Conservation (phyloP, 1,140 invertebrate genomes). For the Drosophila cardini region DNA sequence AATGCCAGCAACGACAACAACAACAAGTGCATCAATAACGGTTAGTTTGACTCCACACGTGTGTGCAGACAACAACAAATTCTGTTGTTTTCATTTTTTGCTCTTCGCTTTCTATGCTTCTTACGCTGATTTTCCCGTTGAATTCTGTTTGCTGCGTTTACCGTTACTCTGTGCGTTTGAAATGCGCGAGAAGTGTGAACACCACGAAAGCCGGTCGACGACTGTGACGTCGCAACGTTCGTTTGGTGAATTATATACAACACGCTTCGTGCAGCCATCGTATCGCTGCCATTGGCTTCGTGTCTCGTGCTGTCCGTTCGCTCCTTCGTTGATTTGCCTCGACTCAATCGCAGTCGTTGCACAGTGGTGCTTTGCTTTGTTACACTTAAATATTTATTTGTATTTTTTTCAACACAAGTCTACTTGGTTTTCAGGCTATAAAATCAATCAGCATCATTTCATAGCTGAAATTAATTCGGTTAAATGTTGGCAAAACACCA, state of each 20-base stretch:
- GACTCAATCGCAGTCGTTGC: slow-evolving; percentile 7
- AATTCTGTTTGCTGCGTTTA: neutral
- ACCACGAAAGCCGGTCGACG: slow-evolving; percentile 70
- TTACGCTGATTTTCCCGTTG: slow-evolving; percentile 44
- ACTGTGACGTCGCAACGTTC: slow-evolving; percentile 53
- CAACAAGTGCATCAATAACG: slow-evolving; percentile 5
- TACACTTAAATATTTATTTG: too few relatives aligned
- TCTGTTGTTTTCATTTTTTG: slow-evolving; percentile 15
- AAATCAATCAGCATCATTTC: too few relatives aligned
- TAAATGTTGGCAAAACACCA: too few relatives aligned
- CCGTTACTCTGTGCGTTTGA: slow-evolving; percentile 24
- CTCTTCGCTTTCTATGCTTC: slow-evolving; percentile 23
- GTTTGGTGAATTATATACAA: slow-evolving; percentile 65
- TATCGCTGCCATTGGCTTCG: neutral
- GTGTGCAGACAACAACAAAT: slow-evolving; percentile 30
- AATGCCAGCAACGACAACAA: slow-evolving; percentile 6
- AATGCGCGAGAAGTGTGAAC: slow-evolving; percentile 45
- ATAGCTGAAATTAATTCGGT: too few relatives aligned
- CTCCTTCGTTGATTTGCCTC: slow-evolving; percentile 1
- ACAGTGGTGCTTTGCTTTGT: too few relatives aligned
- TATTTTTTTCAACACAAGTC: too few relatives aligned
- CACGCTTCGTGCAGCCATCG: slow-evolving; percentile 25
- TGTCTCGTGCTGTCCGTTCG: neutral
- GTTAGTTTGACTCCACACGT: slow-evolving; percentile 40
- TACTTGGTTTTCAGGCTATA: too few relatives aligned